Conservation (phyloP, 64 coral and sea anemone genomes). For the Montipora foliosa region DNA sequence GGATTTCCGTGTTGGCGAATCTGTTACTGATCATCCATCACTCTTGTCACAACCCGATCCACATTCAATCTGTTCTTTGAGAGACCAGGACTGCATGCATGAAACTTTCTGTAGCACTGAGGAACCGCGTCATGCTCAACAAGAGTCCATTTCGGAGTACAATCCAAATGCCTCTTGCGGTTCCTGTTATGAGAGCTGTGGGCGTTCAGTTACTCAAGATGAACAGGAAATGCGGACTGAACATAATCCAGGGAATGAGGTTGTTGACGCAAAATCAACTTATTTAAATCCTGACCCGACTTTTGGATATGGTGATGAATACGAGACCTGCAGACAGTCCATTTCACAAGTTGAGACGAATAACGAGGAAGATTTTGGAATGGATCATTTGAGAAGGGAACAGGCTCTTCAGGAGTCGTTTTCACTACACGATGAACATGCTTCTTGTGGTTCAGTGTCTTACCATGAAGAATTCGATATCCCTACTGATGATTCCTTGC, state of each 20-base stretch:
- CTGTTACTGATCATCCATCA: neutral
- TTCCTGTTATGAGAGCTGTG: neutral
- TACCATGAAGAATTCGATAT: neutral
- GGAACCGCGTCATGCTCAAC: neutral
- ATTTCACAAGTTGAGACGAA: neutral
- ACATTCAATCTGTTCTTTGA: neutral
- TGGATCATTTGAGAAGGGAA: neutral
- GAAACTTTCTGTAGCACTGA: neutral
- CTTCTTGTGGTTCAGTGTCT: neutral
- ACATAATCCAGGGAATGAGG: neutral
- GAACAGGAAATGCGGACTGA: neutral
- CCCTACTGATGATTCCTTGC: neutral
- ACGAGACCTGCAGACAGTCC: neutral
- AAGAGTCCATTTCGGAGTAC: conserved; percentile 11
- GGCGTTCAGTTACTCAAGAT: neutral
- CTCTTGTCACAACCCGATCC: neutral
- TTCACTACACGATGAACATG: neutral
- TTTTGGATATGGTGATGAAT: neutral
- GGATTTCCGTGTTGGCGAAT: neutral
- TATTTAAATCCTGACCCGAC: neutral
- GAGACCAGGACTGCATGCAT: neutral
- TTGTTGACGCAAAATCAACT: neutral
- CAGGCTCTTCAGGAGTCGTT: neutral
- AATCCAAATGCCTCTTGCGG: conserved; percentile 18
- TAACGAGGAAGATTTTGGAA: neutral